A percentile compares a stretch with the other conserved stretches of the same genome.
Evolutionary conservation across 2,888 invertebrate species (phyloP).

Genomic region (Chloroclysta siterata): DNA sequence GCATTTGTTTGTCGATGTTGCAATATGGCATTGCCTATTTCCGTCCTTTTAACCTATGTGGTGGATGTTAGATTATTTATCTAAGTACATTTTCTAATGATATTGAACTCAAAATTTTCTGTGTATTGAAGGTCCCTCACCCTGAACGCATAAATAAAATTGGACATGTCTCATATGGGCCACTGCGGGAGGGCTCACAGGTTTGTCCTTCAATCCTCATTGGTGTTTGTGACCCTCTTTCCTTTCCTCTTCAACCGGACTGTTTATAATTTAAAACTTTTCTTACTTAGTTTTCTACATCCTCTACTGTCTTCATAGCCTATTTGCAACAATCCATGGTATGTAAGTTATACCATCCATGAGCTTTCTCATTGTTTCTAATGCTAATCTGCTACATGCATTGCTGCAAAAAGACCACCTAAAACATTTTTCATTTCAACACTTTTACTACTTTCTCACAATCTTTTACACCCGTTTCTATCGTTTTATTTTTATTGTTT

Average conservation of each 20-base stretch:
- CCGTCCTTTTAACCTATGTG: conserved; percentile 65
- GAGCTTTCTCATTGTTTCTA: conserved; percentile 17
- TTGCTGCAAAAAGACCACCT: conserved; percentile 67
- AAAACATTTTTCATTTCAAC: conserved; percentile 64
- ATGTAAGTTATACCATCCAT: conserved; percentile 26
- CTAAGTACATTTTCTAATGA: conserved; percentile 54
- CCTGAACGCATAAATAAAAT: conserved; percentile 86
- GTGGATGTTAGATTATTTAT: conserved; percentile 68
- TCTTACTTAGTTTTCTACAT: conserved; percentile 56
- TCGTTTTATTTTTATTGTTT: conserved; percentile 72
- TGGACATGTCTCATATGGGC: conserved; percentile 88
- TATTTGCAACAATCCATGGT: conserved; percentile 64
- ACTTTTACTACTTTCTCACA: conserved; percentile 54
- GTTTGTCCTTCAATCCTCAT: conserved; percentile 84
- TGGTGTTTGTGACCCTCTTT: conserved; percentile 81
- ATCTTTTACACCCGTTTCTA: conserved; percentile 40
- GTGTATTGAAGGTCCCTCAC: conserved; percentile 88
- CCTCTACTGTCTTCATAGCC: conserved; percentile 54
- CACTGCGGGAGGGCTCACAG: conserved; percentile 88
- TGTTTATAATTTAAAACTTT: conserved; percentile 55
- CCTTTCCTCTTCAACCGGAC: conserved; percentile 68
- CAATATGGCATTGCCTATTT: conserved; percentile 58
- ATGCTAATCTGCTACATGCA: conserved; percentile 44
- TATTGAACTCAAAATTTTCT: conserved; percentile 80
- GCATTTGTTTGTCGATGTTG: conserved; percentile 54